Evolutionary conservation across 2,113 vertebrate species (phyloP).

Genomic region (Brachypodius melanocephalos): DNA sequence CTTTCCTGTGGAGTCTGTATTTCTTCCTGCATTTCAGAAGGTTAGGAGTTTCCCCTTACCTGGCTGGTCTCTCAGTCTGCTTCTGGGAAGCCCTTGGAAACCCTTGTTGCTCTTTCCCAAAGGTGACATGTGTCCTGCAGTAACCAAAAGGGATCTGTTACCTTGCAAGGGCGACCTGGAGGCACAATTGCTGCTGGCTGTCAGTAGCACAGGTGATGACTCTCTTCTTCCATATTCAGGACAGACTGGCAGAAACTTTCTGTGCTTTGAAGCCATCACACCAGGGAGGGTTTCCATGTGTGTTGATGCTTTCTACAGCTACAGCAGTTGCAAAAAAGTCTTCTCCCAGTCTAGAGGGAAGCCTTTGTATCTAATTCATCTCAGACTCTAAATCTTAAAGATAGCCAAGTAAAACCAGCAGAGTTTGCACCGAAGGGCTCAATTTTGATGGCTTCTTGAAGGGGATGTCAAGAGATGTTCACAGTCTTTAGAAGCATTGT

Average conservation of each 20-base stretch:
- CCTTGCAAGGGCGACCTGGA: not conserved
- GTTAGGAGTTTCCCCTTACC: not conserved
- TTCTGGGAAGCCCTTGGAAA: not conserved
- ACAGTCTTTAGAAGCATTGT: not conserved
- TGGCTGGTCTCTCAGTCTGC: not conserved
- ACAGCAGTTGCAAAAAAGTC: not conserved
- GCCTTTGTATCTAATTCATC: not conserved
- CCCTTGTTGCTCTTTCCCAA: not conserved
- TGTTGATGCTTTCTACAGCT: not conserved
- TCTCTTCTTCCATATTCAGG: not conserved
- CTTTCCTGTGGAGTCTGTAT: not conserved
- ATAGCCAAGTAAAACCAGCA: not conserved
- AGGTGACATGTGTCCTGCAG: not conserved
- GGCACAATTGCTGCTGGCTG: not conserved
- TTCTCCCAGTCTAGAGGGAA: not conserved
- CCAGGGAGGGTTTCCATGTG: not conserved
- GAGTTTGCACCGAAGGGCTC: not conserved
- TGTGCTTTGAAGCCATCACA: not conserved
- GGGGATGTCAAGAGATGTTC: not conserved
- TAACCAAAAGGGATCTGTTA: not conserved
- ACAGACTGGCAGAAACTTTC: not conserved
- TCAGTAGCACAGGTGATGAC: not conserved
- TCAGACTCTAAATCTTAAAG: not conserved
- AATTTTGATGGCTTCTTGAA: not conserved
- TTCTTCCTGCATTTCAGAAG: not conserved